Percentiles rank a stretch among this genome's conserved stretches.
phyloP scores from a whole-genome alignment of 2,888 invertebrate genomes.

The Parnassius mnemosyne region DNA sequence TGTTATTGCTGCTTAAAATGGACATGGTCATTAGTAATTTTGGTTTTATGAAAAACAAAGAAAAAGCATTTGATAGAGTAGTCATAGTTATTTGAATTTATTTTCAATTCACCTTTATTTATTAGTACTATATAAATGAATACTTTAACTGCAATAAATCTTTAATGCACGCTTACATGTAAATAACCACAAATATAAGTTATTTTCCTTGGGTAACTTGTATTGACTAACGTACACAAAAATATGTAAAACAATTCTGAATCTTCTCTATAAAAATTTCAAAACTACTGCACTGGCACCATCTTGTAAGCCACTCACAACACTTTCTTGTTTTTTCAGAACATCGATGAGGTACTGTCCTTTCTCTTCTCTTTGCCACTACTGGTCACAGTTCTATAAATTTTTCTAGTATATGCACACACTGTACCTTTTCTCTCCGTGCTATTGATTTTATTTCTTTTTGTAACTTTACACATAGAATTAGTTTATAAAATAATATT shows the following conservation, averaged over 20 bases:
- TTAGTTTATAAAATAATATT: conserved; percentile 7
- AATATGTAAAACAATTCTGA: conserved; percentile 7
- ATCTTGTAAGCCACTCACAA: conserved; percentile 64
- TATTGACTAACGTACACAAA: conserved; percentile 3
- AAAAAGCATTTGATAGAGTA: no score
- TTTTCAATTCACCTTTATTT: no score
- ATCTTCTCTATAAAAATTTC: conserved; percentile 30
- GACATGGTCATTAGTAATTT: background rate
- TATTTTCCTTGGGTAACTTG: background rate
- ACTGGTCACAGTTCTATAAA: conserved; percentile 57
- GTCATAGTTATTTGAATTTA: no score
- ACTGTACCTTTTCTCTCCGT: conserved; percentile 30
- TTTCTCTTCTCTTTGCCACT: conserved; percentile 57
- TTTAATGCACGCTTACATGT: conserved; percentile 14
- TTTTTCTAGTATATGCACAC: conserved; percentile 59
- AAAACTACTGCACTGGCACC: conserved; percentile 59
- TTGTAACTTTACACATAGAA: conserved; percentile 4
- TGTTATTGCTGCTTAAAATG: no score
- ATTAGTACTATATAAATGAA: no score
- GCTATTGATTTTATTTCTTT: conserved; percentile 17
- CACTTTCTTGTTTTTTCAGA: conserved; percentile 82
- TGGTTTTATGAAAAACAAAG: background rate
- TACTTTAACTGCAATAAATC: no score
- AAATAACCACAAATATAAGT: conserved; percentile 7
- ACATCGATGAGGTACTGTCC: conserved; percentile 81